phyloP scores from a whole-genome alignment of 2,888 invertebrate genomes.

The Alloplasta piceator region DNA sequence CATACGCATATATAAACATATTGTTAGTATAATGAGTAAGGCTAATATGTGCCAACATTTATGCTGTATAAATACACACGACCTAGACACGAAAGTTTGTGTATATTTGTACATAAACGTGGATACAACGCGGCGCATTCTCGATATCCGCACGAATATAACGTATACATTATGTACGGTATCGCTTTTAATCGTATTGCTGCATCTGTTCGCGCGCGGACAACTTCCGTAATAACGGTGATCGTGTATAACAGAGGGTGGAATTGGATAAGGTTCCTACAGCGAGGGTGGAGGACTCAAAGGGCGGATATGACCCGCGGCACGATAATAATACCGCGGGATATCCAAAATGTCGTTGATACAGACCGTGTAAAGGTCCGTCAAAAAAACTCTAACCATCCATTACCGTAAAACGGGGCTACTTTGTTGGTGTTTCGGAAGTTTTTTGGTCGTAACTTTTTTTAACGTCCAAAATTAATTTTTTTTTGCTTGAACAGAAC shows the following conservation, averaged over 20 bases:
- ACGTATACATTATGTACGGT: constrained; percentile 24
- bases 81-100: constrained; percentile 21
- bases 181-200: constrained; percentile 54
- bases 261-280: constrained; percentile 33
- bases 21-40: constrained; percentile 28
- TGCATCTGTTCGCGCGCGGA: constrained; percentile 59
- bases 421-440: too few species aligned
- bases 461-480: too few species aligned
- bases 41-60: constrained; percentile 44
- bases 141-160: constrained; percentile 22
- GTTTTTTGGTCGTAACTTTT: too few species aligned
- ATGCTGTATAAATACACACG: constrained; percentile 32
- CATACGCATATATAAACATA: constrained; percentile 4
- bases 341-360: constrained; percentile 48
- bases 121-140: constrained; percentile 11
- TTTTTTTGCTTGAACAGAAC: too few species aligned
- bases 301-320: constrained; percentile 50
- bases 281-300: constrained; percentile 33
- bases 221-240: constrained; percentile 57
- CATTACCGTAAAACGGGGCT: too few species aligned
- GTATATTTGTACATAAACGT: constrained; percentile 5
- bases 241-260: constrained; percentile 29
- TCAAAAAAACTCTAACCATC: constrained; percentile 16
- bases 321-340: constrained; percentile 22
- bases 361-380: constrained; percentile 40